Conservation (phyloP, 37 sponge, comb jelly and placozoan genomes). For the Petrosia ficiformis region DNA sequence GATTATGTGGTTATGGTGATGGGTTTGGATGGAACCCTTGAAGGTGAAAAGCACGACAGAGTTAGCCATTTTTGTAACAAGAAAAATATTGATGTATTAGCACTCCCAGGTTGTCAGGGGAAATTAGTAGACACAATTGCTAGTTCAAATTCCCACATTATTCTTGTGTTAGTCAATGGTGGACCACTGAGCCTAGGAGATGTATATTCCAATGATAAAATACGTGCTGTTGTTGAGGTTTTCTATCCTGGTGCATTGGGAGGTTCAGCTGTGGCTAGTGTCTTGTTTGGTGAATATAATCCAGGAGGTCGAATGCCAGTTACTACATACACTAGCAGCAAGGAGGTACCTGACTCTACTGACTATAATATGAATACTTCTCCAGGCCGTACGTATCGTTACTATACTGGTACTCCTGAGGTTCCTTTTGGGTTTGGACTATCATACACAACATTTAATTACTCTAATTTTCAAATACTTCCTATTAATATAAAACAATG, state of each 20-base stretch:
- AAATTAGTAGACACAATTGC: conserved; percentile 31
- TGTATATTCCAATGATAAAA: conserved; percentile 13
- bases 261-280: conserved; percentile 61
- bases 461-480: conserved; percentile 15
- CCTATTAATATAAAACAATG: conserved; percentile 27
- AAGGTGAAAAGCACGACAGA: conserved; percentile 62
- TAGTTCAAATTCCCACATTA: conserved; percentile 6
- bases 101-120: conserved; percentile 49
- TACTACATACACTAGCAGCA: conserved; percentile 2
- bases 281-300: conserved; percentile 51
- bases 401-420: conserved; percentile 20
- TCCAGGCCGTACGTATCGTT: conserved; percentile 57
- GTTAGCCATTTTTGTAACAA: conserved; percentile 16
- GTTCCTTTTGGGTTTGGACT: conserved; percentile 57
- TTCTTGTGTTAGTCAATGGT: conserved; percentile 65
- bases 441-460: conserved; percentile 43
- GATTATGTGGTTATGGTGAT: conserved; percentile 64
- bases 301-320: conserved; percentile 62
- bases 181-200: conserved; percentile 48
- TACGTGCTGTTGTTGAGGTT: conserved; percentile 54
- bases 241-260: conserved; percentile 74
- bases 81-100: conserved; percentile 7
- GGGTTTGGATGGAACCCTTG: conserved; percentile 47
- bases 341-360: conserved; percentile 16
- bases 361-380: conserved; percentile 44